Evolutionary conservation across 2,888 invertebrate species (phyloP), one percentile per base, ranked within the genome.

Genomic region (Acanthosepion esculentum): DNA sequence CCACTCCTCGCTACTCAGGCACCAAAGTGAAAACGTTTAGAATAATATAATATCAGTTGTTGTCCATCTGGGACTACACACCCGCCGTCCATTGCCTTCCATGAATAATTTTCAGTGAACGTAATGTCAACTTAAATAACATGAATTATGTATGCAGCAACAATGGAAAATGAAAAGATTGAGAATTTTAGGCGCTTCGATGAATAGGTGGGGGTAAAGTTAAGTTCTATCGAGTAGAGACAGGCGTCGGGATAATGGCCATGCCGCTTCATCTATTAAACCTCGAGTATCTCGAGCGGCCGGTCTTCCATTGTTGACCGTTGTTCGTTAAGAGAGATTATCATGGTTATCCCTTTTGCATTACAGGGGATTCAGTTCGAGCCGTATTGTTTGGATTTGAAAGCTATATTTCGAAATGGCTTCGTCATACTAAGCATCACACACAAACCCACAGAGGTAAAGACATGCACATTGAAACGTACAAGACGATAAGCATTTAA

Each of bases 261-360:
- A n/a, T 33, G 78, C 78, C n/a, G n/a, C n/a, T n/a, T 78, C 78
- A 10, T 78, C 78, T n/a, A n/a, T 15, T 33, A n/a, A n/a, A 78
- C 78, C 18, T 78, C 12, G 15, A n/a, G n/a, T n/a, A 78, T 78
- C n/a, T 33, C 78, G n/a, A 12, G 15, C 33, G 78, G 78, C 78
- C 78, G 78, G 33, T 33, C n/a, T 78, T 78, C 78, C 33, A n/a
- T 78, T 33, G 78, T 78, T 78, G 78, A 78, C n/a, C 78, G 78
- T 78, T 78, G 78, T 78, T 78, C 78, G 78, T 78, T 78, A n/a
- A 78, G 78, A 78, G n/a, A 78, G 78, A 78, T 78, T 78, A 78
- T n/a, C 12, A 10, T 12, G 12, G 78, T 78, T 33, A 78, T 78
- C 78, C 78, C 78, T 78, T 78, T 78, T 78, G 78, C n/a, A 78